Conservation (phyloP, 2,113 vertebrate genomes). For the Colossoma macropomum region DNA sequence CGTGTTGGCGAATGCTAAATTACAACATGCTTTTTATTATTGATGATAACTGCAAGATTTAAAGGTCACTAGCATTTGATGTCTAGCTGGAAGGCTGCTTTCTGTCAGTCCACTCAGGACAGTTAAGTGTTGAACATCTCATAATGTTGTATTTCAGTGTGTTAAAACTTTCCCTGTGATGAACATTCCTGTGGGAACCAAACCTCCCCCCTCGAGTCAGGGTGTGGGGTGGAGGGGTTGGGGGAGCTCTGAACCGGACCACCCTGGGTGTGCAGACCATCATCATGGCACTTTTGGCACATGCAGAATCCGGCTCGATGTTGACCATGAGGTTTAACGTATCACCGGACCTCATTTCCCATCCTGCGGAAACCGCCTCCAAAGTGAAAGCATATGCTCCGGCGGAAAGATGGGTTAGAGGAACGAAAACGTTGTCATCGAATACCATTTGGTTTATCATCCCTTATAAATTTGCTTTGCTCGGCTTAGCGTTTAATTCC, state of each 20-base stretch:
- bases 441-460: slow-evolving; percentile 55
- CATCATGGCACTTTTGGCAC: slow-evolving; percentile 54
- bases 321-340: slow-evolving; percentile 64
- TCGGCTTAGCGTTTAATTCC: slow-evolving; percentile 49
- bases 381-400: slow-evolving; percentile 70
- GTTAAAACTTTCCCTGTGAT: neutral
- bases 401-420: slow-evolving; percentile 31
- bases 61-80: too few relatives aligned
- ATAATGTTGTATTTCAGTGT: neutral
- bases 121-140: neutral
- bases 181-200: neutral
- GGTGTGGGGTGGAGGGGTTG: neutral
- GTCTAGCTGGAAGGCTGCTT: too few relatives aligned
- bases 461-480: slow-evolving; percentile 35
- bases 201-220: neutral
- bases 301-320: slow-evolving; percentile 53
- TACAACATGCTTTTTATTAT: too few relatives aligned
- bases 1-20: too few relatives aligned
- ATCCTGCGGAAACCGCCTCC: slow-evolving; percentile 52
- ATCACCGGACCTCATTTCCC: slow-evolving; percentile 55
- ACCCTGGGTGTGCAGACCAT: slow-evolving; percentile 49
- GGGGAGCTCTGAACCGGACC: slow-evolving; percentile 28
- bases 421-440: slow-evolving; percentile 43
- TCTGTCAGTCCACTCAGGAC: too few relatives aligned
- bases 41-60: too few relatives aligned